These are phyloP conservation scores for Megalops atlanticus DNA, from an alignment of 2,113 vertebrate genomes.

Conservation along the genomic window DNA sequence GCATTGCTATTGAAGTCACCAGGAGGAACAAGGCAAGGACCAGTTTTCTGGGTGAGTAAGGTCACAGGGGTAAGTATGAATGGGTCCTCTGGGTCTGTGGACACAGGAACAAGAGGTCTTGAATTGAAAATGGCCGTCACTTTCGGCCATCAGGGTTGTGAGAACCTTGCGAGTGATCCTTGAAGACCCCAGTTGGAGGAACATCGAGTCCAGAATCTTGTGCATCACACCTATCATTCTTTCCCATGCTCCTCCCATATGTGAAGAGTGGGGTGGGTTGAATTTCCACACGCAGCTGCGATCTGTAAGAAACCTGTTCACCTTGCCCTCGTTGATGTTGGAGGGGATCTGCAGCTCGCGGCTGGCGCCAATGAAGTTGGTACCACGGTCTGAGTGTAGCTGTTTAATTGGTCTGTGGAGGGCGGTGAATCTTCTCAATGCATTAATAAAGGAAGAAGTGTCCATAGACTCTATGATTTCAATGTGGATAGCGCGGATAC, in stretches of 20 bases:
- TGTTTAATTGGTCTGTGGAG: background rate
- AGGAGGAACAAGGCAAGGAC: background rate
- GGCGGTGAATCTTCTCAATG: background rate
- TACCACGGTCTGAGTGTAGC: background rate
- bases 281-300: background rate
- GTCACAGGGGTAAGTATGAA: constrained; percentile 20
- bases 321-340: no score
- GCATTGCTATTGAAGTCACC: constrained; percentile 10
- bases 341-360: no score
- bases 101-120: background rate
- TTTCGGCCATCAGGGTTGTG: constrained; percentile 3
- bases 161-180: no score
- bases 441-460: background rate
- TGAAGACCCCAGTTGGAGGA: no score
- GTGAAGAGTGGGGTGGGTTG: background rate
- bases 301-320: no score
- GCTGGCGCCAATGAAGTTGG: constrained; percentile 7
- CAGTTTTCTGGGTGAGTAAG: constrained; percentile 16
- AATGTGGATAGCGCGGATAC: background rate
- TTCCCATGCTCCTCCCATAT: constrained; percentile 12
- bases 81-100: background rate
- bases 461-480: constrained; percentile 7
- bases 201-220: no score
- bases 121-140: background rate
- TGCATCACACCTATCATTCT: no score